phyloP scores from a whole-genome alignment of 2,113 vertebrate genomes.

The rabbit (Oryctolagus cuniculus) region mOryCun1.1 NC_091432.1:188216001-188216500 shows the following conservation, averaged over 20 bases:
- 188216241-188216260: not conserved
- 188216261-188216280: not conserved
- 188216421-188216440: constrained; percentile 51
- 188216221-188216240: not conserved
- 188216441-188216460: not conserved
- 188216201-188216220: not conserved
- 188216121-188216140: not conserved
- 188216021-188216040: not conserved
- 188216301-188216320: not conserved
- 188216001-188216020: not conserved
- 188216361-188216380: not conserved
- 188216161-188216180: not conserved
- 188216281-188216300: not conserved
- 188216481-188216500: not conserved
- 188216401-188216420: not conserved
- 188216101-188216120: constrained; percentile 20
- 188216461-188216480: not conserved
- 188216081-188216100: constrained; percentile 22
- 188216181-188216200: not conserved
- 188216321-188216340: not conserved
- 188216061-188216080: constrained; percentile 10
- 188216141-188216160: not conserved
- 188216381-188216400: constrained; percentile 15
- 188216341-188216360: not conserved
- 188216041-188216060: not conserved